A percentile compares a stretch with the other conserved stretches of the same genome.
Evolutionary conservation across 2,113 vertebrate species (phyloP).

Genomic region (Coracopsis vasa): DNA sequence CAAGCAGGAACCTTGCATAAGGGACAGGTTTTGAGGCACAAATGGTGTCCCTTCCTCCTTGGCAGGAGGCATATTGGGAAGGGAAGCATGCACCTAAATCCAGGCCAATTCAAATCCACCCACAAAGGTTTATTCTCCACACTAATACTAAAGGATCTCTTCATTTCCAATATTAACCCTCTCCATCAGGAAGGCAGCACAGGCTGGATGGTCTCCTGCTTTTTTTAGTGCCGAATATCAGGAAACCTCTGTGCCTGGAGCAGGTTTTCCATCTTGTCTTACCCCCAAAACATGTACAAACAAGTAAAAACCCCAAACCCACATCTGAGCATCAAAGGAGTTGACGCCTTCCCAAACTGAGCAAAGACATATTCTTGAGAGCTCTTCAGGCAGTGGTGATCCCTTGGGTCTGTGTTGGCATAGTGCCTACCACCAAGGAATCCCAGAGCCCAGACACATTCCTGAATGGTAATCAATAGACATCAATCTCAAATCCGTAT

Average conservation of each 20-base stretch:
- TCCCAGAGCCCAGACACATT: not conserved
- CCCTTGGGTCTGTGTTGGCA: not conserved
- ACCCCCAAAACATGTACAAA: not conserved
- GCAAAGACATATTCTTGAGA: not conserved
- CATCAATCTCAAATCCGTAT: not conserved
- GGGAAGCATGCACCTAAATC: not conserved
- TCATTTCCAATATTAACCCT: not conserved
- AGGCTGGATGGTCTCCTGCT: not conserved
- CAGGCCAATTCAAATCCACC: not conserved
- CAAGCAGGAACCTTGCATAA: not conserved
- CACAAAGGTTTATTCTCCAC: not conserved
- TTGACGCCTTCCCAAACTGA: not conserved
- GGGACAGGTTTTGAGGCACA: not conserved
- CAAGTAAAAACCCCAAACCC: not conserved
- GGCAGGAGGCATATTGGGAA: not conserved
- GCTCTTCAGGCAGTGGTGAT: not conserved
- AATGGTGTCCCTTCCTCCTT: not conserved
- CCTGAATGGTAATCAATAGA: not conserved
- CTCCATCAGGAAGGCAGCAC: fast-evolving
- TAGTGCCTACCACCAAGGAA: not conserved
- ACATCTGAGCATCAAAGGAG: not conserved
- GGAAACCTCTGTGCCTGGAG: not conserved
- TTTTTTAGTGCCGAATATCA: fast-evolving
- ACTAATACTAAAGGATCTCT: not conserved
- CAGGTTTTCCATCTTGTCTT: not conserved